These are phyloP conservation scores for Acheta domesticus DNA, from an alignment of 2,888 invertebrate genomes.

Conservation along the genomic window DNA sequence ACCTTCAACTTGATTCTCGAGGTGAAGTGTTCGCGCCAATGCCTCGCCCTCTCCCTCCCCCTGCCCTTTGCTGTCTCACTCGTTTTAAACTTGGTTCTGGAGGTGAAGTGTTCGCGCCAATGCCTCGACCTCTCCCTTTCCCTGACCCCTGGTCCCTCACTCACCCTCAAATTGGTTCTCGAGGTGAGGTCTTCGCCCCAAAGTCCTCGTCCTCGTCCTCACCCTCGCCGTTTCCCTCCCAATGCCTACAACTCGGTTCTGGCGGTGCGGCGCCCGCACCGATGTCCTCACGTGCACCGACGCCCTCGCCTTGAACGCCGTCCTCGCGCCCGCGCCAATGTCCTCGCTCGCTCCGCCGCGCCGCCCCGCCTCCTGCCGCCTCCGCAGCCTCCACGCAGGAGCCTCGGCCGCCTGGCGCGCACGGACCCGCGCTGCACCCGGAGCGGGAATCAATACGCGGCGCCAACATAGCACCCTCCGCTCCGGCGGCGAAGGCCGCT, in stretches of 20 bases:
- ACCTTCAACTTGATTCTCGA: rapidly evolving
- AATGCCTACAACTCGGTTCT: background rate
- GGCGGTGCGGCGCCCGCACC: background rate
- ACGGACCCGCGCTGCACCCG: background rate
- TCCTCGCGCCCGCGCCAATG: background rate
- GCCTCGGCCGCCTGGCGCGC: background rate
- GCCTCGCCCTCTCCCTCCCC: too few species aligned
- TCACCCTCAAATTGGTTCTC: too few species aligned
- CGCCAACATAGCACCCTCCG: background rate
- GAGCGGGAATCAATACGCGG: slow-evolving; percentile 4
- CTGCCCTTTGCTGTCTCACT: too few species aligned
- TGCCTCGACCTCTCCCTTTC: too few species aligned
- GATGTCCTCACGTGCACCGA: background rate
- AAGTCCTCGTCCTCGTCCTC: too few species aligned
- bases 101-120: too few species aligned
- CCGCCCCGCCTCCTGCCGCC: background rate
- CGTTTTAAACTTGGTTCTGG: too few species aligned
- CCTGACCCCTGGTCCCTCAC: too few species aligned
- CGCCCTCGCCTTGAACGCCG: background rate
- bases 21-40: too few species aligned
- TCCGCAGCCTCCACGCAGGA: background rate
- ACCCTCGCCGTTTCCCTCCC: background rate
- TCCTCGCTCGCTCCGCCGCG: too few species aligned
- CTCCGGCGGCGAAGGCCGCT: background rate
- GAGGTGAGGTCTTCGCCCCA: too few species aligned